A percentile compares a stretch with the other conserved stretches of the same genome.
Conservation (phyloP, 2,888 invertebrate species). For the Drosophila kokeensis region DNA sequence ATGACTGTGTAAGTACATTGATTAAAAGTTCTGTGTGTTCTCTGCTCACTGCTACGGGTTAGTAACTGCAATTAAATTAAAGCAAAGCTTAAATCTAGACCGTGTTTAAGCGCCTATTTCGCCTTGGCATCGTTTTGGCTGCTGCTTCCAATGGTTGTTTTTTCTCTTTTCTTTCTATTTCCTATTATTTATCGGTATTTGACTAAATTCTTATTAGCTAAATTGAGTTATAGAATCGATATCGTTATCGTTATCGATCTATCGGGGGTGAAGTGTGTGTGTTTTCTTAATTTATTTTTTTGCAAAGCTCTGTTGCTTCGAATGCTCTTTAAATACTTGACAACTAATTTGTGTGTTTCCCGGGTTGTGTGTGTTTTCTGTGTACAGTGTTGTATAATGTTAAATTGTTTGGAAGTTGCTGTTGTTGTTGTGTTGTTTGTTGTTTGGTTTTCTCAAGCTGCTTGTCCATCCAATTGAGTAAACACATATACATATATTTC, state of each 20-base stretch:
- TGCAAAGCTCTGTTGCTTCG: not conserved
- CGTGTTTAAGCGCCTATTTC: constrained; percentile 48
- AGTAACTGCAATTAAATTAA: constrained; percentile 3
- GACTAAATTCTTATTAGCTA: constrained; percentile 55
- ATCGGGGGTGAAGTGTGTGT: constrained; percentile 10
- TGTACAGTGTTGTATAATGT: constrained; percentile 19
- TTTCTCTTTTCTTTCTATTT: not conserved
- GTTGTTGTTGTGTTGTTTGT: constrained; percentile 6
- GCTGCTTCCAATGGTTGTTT: constrained; percentile 37
- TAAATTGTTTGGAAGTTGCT: constrained; percentile 63
- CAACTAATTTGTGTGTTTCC: not conserved
- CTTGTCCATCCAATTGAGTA: constrained; percentile 23
- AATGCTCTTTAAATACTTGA: constrained; percentile 13
- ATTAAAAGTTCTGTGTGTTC: not conserved
- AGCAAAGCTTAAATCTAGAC: constrained; percentile 24
- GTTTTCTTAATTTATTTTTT: not conserved
- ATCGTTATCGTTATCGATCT: constrained; percentile 20
- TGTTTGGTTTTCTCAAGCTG: constrained; percentile 10
- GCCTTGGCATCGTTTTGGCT: constrained; percentile 40
- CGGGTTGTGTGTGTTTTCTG: not conserved
- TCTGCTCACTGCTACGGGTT: not conserved
- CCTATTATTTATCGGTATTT: constrained; percentile 14
- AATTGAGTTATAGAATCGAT: constrained; percentile 53
- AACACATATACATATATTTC: constrained; percentile 30
- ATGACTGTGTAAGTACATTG: constrained; percentile 21